Conservation (phyloP, 2,888 invertebrate species). For the Euclidia mi region DNA sequence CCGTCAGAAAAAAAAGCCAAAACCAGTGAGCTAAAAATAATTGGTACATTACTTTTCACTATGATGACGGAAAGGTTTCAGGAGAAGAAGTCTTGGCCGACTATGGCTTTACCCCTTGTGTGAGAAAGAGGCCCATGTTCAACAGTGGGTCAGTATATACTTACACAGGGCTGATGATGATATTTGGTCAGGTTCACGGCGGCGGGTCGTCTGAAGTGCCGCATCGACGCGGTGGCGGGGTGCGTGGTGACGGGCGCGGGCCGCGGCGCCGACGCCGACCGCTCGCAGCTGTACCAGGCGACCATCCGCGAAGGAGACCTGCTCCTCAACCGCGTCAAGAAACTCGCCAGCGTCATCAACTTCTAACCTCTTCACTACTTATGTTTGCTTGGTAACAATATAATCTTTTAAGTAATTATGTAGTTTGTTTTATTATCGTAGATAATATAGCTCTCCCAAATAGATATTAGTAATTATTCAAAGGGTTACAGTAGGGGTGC, state of each 20-base stretch:
- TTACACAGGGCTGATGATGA: too few species aligned
- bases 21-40: too few species aligned
- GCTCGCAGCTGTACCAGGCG: slow-evolving; percentile 96
- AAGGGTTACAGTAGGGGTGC: too few species aligned
- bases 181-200: slow-evolving; percentile 94
- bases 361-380: slow-evolving; percentile 92
- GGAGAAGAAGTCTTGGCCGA: too few species aligned
- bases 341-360: slow-evolving; percentile 99
- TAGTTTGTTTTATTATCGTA: slow-evolving; percentile 45
- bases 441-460: too few species aligned
- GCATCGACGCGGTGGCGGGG: slow-evolving; percentile 98
- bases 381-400: slow-evolving; percentile 46
- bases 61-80: too few species aligned
- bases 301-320: slow-evolving; percentile 99
- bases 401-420: slow-evolving; percentile 41
- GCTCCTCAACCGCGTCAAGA: slow-evolving; percentile 99
- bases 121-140: too few species aligned
- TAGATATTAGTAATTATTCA: too few species aligned
- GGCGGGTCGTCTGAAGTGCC: slow-evolving; percentile 98
- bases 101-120: too few species aligned
- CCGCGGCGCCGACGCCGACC: slow-evolving; percentile 87
- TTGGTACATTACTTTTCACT: too few species aligned
- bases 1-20: too few species aligned
- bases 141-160: too few species aligned
- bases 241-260: slow-evolving; percentile 96